Evolutionary conservation across 1,140 invertebrate species (phyloP).

Genomic region (Triops longicaudatus): DNA sequence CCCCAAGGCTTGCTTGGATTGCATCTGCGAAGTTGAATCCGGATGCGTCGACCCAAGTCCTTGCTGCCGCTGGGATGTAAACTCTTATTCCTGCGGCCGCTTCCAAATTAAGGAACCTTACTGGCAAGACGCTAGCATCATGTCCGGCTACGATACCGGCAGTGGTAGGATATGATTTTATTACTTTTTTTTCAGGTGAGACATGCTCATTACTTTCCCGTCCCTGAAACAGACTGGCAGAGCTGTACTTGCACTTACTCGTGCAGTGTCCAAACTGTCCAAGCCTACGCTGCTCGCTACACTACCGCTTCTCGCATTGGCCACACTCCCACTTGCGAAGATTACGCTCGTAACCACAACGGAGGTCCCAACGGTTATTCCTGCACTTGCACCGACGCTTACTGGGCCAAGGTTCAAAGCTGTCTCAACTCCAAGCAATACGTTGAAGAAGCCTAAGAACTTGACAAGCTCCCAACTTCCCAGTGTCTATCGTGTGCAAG

Average conservation of each 20-base stretch:
- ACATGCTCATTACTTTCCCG: not conserved
- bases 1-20: not conserved
- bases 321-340: slow-evolving; percentile 18
- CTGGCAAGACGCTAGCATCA: not conserved
- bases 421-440: not conserved
- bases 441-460: not conserved
- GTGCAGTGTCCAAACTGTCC: slow-evolving; percentile 7
- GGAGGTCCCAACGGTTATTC: slow-evolving; percentile 18
- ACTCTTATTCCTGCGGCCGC: not conserved
- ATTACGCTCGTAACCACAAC: slow-evolving; percentile 17
- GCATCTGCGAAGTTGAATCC: not conserved
- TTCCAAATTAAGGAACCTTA: slow-evolving; percentile 12
- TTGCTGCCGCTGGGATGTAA: not conserved
- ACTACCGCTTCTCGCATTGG: not conserved
- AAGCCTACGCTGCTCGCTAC: slow-evolving; percentile 15
- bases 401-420: slow-evolving; percentile 10
- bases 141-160: not conserved
- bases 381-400: slow-evolving; percentile 17
- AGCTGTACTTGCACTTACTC: not conserved
- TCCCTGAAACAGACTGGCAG: slow-evolving; percentile 12
- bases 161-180: not conserved
- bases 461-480: not conserved
- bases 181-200: not conserved
- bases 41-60: not conserved
- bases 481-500: not conserved